Conservation (phyloP, 2,113 vertebrate genomes). For the Sakesphorus luctuosus region DNA sequence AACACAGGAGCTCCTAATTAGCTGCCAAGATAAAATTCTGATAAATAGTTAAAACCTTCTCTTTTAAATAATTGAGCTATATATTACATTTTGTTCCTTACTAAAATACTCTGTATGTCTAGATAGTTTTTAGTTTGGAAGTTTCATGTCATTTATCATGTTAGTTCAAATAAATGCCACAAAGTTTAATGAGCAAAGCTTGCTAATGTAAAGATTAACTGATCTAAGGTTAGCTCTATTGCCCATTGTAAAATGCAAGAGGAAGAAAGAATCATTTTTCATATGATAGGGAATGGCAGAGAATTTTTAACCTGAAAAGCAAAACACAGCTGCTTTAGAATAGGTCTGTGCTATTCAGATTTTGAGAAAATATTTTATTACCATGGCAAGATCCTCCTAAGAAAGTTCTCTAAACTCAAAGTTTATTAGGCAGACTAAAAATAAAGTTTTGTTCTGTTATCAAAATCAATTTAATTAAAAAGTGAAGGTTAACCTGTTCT, state of each 20-base stretch:
- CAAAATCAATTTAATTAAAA: not conserved
- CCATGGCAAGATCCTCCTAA: not conserved
- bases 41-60: not conserved
- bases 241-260: not conserved
- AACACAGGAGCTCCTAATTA: not conserved
- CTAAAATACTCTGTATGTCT: not conserved
- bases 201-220: not conserved
- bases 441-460: not conserved
- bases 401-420: not conserved
- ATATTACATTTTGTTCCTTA: not conserved
- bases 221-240: not conserved
- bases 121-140: not conserved
- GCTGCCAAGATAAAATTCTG: conserved; percentile 35
- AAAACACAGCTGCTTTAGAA: not conserved
- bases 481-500: not conserved
- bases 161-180: conserved; percentile 28
- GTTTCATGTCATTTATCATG: conserved; percentile 10
- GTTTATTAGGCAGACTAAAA: not conserved
- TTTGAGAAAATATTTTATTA: not conserved
- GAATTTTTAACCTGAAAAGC: conserved; percentile 17
- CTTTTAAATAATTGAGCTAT: not conserved
- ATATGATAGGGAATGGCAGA: not conserved
- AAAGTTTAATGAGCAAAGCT: conserved; percentile 28
- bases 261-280: not conserved
- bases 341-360: not conserved